These are phyloP conservation scores for Gymnodraco acuticeps DNA, from an alignment of 2,797 vertebrate genomes.

Conservation along the genomic window DNA sequence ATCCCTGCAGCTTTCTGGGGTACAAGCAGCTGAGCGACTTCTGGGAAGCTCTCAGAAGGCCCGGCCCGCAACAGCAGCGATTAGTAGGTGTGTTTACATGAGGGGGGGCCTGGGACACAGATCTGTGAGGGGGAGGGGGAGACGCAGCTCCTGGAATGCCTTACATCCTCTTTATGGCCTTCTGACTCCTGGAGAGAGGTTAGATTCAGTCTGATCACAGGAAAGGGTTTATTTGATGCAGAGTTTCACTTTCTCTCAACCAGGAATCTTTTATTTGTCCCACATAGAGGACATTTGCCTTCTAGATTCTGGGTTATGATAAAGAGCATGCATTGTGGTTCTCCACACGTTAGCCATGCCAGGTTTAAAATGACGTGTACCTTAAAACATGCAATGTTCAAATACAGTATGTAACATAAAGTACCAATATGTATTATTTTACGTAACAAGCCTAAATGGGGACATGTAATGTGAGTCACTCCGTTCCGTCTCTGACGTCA, in stretches of 20 bases:
- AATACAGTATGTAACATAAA: no score
- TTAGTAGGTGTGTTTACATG: slow-evolving; percentile 68
- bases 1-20: slow-evolving; percentile 10
- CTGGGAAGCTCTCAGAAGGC: slow-evolving; percentile 40
- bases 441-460: background rate
- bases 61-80: slow-evolving; percentile 10
- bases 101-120: slow-evolving; percentile 21
- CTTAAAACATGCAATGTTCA: background rate
- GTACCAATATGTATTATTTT: background rate
- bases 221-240: slow-evolving; percentile 2
- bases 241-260: no score
- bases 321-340: background rate
- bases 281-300: no score
- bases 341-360: background rate
- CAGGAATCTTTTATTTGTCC: no score
- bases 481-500: background rate
- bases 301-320: background rate
- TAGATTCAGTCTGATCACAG: slow-evolving; percentile 5
- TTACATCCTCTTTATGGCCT: slow-evolving; percentile 38
- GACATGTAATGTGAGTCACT: background rate
- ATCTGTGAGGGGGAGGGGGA: slow-evolving; percentile 37
- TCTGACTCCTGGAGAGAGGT: slow-evolving; percentile 24
- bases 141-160: slow-evolving; percentile 55
- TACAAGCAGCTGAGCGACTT: slow-evolving; percentile 41
- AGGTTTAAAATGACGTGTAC: background rate